Evolutionary conservation across 2,797 vertebrate genomes (phyloP).

Genomic region (Parambassis ranga): DNA sequence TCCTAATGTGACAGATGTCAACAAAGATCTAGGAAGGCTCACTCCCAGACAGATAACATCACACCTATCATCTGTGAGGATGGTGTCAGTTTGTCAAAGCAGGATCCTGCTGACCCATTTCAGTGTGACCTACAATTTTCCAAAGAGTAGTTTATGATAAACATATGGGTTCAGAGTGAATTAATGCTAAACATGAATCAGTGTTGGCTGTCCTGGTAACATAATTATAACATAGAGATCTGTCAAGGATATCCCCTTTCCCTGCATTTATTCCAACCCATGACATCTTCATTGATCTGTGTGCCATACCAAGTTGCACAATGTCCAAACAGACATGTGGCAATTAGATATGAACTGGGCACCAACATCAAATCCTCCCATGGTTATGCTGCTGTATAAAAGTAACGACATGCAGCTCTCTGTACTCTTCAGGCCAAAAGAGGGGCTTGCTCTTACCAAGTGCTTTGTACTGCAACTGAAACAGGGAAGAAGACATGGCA

Average conservation of each 20-base stretch:
- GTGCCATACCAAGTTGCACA: conserved; percentile 19
- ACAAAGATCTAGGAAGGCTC: not conserved
- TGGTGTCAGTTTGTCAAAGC: too few relatives aligned
- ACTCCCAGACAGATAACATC: too few relatives aligned
- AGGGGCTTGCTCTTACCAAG: conserved; percentile 40
- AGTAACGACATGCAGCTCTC: not conserved
- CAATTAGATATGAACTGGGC: conserved; percentile 19
- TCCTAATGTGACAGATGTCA: not conserved
- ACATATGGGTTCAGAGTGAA: not conserved
- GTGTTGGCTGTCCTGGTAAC: not conserved
- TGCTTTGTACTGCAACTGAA: conserved; percentile 44
- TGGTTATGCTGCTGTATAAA: conserved; percentile 42
- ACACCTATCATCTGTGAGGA: too few relatives aligned
- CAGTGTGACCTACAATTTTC: not conserved
- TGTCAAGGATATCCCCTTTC: not conserved
- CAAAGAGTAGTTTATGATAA: not conserved
- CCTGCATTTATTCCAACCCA: not conserved
- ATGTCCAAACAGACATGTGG: conserved; percentile 43
- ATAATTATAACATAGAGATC: conserved; percentile 15
- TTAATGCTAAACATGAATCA: conserved; percentile 1
- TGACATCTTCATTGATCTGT: conserved; percentile 18
- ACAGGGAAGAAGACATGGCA: conserved; percentile 48
- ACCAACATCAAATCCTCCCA: conserved; percentile 32
- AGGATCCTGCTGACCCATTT: too few relatives aligned
- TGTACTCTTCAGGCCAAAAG: not conserved